phyloP scores from a whole-genome alignment of 2,113 vertebrate species.

The Geococcyx californianus region DNA sequence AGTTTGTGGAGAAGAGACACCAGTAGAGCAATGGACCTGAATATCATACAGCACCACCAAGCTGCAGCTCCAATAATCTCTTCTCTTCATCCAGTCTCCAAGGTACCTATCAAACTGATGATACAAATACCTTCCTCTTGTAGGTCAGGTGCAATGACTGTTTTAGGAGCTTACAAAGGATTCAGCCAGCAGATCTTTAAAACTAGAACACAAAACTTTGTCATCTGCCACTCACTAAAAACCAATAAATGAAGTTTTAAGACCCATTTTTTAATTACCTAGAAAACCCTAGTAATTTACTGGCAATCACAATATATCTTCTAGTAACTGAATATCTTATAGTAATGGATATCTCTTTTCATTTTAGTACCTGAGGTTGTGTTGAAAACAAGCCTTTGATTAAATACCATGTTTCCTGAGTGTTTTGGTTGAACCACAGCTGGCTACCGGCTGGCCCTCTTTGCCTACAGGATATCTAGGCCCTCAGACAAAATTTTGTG shows the following conservation, averaged over 20 bases:
- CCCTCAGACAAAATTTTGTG: not conserved
- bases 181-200: not conserved
- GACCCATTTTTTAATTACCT: not conserved
- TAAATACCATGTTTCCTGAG: not conserved
- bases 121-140: not conserved
- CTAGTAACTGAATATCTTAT: not conserved
- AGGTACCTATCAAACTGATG: not conserved
- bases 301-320: not conserved
- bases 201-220: not conserved
- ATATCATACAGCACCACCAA: not conserved
- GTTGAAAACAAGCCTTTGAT: not conserved
- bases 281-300: not conserved
- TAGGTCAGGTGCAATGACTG: not conserved
- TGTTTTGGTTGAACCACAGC: not conserved
- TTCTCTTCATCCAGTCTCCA: not conserved
- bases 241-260: not conserved
- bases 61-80: not conserved
- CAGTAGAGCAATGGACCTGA: rapidly evolving
- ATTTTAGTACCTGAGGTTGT: not conserved
- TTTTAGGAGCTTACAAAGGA: not conserved
- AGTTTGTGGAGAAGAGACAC: not conserved
- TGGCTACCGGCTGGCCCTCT: not conserved
- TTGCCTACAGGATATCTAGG: not conserved
- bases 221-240: not conserved
- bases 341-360: not conserved